phyloP scores from a whole-genome alignment of 2,888 invertebrate genomes.

The Drosophila merina region DNA sequence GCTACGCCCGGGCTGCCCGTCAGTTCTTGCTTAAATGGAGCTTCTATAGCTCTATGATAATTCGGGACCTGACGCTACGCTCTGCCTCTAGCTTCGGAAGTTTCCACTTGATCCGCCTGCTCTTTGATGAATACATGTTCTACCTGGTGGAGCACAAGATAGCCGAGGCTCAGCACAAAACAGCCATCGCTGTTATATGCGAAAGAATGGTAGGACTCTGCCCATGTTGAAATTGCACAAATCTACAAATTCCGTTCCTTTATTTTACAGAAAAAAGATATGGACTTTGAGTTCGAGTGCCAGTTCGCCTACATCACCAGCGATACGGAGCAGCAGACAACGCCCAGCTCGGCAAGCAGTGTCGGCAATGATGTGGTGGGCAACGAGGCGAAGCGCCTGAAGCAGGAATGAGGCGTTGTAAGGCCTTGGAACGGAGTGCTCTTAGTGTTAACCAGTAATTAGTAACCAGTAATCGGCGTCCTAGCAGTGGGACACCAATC shows the following conservation, averaged over 20 bases:
- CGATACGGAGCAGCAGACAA: constrained; percentile 62
- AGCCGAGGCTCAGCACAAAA: constrained; percentile 94
- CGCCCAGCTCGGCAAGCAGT: constrained; percentile 42
- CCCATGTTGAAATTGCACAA: neutral
- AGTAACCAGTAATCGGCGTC: constrained; percentile 17
- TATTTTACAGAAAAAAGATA: constrained; percentile 74
- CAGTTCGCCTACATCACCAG: constrained; percentile 81
- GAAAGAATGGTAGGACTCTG: constrained; percentile 81
- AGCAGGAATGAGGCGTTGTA: constrained; percentile 80
- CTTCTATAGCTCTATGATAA: constrained; percentile 99
- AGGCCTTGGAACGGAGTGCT: constrained; percentile 21
- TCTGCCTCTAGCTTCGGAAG: constrained; percentile 99
- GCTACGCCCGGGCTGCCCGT: constrained; percentile 93
- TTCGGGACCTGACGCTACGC: constrained; percentile 96
- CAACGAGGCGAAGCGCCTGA: constrained; percentile 79
- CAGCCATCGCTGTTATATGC: constrained; percentile 97
- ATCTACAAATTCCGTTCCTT: neutral
- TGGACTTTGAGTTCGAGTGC: constrained; percentile 82
- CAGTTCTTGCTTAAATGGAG: constrained; percentile 99
- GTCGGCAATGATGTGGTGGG: constrained; percentile 36
- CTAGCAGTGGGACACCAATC: too few species aligned
- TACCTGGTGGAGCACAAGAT: constrained; percentile 98
- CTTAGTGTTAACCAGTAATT: constrained; percentile 41
- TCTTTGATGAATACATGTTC: constrained; percentile 99
- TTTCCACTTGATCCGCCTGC: constrained; percentile 97